Base-by-base conservation (phyloP, 2,888 invertebrate species). In the Hypomecis atomaria region DNA sequence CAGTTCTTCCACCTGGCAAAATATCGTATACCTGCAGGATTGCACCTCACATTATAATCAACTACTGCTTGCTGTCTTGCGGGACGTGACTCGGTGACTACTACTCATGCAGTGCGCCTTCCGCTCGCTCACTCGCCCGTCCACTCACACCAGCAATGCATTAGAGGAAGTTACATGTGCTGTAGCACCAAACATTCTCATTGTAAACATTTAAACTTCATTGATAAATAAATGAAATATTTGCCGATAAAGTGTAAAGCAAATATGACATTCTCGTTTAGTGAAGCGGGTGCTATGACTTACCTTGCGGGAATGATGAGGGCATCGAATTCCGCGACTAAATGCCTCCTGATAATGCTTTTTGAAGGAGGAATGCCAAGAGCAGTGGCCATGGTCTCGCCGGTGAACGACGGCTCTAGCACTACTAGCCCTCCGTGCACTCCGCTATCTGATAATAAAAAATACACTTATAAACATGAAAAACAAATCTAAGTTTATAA, bases 361-460 rank as follows among this genome's bases (percentile, higher is more conserved):
- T 98, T 98, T 42, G 97, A 97, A 11, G 97, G 96, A 48, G 98
- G 98, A 78, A 98, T 98, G 59, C 98, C 98, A 69, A 98, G 93
- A 0, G 98, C 97, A 7, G 97, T 97, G 53, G 98, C 98, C 96
- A 99, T 97, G 49, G 98, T 98, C 87, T 98, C 98, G 38, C 98
- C 97, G 62, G 97, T 98, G 89, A 99, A 98, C 10, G 98, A 97
- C 11, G 98, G 97, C 84, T 99, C 98, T 78, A 99, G 89, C 11
- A 98, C 98, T 58, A 98, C 97, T 70, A 99, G 92, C 9, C 98
- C 98, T 66, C 99, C 98, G 83, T 99, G 98, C 7, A 99, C 97
- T 75, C 99, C 99, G 82, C 98, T 98, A 88, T 98, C 98, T 96
- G 91, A 82, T 60, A 59, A 47, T 43, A 42, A 37, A 49, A 23